Evolutionary conservation across 92 coral and sea anemone genomes (phyloP), one percentile per base, ranked within the genome.

Genomic region (Actinostola sp.): DNA sequence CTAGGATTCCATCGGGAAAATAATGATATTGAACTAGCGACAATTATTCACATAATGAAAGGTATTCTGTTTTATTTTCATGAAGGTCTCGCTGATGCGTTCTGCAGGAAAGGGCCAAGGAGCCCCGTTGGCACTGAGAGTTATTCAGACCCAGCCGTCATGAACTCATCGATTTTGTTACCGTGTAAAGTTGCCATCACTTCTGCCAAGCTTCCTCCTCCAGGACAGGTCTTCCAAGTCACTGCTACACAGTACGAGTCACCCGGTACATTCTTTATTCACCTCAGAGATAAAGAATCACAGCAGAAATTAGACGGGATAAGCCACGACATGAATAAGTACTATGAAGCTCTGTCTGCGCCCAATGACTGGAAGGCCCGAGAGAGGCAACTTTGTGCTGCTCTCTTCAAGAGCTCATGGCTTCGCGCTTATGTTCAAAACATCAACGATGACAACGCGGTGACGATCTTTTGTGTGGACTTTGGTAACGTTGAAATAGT

Each of bases 401-500:
- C 72, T 3, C 52, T 54, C 31, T 50, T 36, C 28, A 75, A 52
- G 29, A 78, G 85, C 0, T 89, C 84, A 25, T 94, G 97, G 94
- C 88, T 80, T 59, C 87, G 98, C 8, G 93, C 82, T 0, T 65
- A 72, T 15, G 79, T 94, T 19, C 72, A 80, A 79, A 74, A 26
- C 13, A 54, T 75, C 62, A 53, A 60, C 43, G 53, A 81, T 4
- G 79, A 86, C 29, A 61, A 70, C 13, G 79, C 72, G 19, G 70
- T 74, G 0, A 50, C 63, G 0, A 76, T 88, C 32, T 84, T 78
- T 41, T 88, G 83, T 29, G 95, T 94, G 44, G 98, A 94, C 71
- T 94, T 71, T 56, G 98, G 98, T 14, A 88, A 88, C 77, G 70
- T 68, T 27, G 94, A 78, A 60, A 39, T 68, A 35, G 53, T 87